Conservation (phyloP, 2,797 vertebrate species). For the Sardinella longiceps region DNA sequence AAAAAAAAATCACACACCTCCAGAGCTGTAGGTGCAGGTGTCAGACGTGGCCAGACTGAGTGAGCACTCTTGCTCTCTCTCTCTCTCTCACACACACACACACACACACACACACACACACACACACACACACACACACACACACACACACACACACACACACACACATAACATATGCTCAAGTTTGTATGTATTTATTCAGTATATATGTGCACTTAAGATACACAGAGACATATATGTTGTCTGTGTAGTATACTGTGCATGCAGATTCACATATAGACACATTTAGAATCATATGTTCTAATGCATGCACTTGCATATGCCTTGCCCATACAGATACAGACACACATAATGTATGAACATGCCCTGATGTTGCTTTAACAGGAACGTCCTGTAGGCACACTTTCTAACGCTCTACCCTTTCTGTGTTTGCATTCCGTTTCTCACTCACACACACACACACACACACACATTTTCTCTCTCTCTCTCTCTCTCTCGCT, state of each 20-base stretch:
- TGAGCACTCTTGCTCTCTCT: not conserved
- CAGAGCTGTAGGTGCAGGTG: conserved; percentile 5
- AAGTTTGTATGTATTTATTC: too few species aligned
- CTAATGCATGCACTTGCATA: not conserved
- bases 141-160: not conserved
- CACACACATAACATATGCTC: not conserved
- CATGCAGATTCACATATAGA: not conserved
- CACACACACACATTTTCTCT: not conserved
- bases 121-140: not conserved
- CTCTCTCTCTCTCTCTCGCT: conserved; percentile 14
- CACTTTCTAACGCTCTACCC: not conserved
- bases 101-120: not conserved
- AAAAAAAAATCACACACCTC: not conserved
- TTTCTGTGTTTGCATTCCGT: not conserved
- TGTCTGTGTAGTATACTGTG: too few species aligned
- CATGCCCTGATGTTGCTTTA: too few species aligned
- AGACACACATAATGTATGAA: too few species aligned
- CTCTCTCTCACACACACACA: not conserved
- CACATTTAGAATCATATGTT: not conserved
- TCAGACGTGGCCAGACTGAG: not conserved
- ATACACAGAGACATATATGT: too few species aligned
- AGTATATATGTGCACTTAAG: too few species aligned
- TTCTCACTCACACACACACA: too few species aligned
- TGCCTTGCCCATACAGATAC: too few species aligned
- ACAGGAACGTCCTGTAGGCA: too few species aligned